Percentiles rank a stretch among this genome's conserved stretches.
phyloP scores from a whole-genome alignment of 1,140 invertebrate species.

The Megalopta genalis region DNA sequence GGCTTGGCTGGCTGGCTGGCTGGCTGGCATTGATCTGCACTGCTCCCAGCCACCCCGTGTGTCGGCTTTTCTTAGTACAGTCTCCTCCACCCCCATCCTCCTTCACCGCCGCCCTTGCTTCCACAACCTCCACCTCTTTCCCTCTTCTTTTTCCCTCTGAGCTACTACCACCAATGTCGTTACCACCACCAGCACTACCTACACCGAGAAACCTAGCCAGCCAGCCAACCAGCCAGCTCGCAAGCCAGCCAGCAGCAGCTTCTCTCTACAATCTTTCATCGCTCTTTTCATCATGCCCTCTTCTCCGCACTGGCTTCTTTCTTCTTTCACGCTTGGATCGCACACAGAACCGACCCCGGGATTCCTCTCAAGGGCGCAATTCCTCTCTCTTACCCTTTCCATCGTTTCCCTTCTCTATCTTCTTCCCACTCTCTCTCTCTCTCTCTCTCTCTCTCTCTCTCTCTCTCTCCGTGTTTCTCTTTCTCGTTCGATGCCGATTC shows the following conservation, averaged over 20 bases:
- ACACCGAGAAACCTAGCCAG: conserved; percentile 33
- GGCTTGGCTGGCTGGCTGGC: conserved; percentile 25
- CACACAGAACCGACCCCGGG: conserved; percentile 58
- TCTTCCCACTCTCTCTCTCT: background rate
- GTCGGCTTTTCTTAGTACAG: conserved; percentile 71
- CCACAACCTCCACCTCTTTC: conserved; percentile 60
- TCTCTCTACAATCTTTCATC: conserved; percentile 61
- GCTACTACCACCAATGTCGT: conserved; percentile 58
- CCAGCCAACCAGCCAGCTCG: conserved; percentile 48
- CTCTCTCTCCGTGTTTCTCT: background rate
- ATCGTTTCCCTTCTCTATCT: background rate
- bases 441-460: conserved; percentile 16
- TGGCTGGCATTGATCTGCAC: conserved; percentile 72
- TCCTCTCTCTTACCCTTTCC: conserved; percentile 7
- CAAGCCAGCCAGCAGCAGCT: conserved; percentile 31
- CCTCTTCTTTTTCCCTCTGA: conserved; percentile 57
- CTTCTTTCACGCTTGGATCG: conserved; percentile 70
- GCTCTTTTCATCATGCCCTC: conserved; percentile 71
- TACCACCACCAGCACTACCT: conserved; percentile 31
- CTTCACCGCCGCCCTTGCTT: conserved; percentile 44
- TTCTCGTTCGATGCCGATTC: background rate
- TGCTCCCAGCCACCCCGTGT: conserved; percentile 66
- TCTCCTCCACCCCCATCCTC: conserved; percentile 55
- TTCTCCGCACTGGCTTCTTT: conserved; percentile 65
- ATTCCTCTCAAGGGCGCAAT: conserved; percentile 62